phyloP scores from a whole-genome alignment of 1,140 invertebrate species.

The Homalodisca vitripennis region DNA sequence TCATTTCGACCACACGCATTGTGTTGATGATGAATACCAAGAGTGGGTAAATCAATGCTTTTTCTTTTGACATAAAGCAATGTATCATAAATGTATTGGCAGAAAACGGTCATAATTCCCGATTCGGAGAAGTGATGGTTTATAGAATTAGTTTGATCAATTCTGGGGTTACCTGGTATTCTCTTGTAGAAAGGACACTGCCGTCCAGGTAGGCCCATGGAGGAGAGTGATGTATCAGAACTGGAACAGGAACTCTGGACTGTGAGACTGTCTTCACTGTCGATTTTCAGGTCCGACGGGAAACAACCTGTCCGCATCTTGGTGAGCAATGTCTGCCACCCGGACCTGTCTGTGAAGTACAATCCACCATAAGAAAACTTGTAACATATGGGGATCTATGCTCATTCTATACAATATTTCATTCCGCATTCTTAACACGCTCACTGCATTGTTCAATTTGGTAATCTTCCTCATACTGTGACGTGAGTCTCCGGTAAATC shows the following conservation, averaged over 20 bases:
- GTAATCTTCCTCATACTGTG: too few species aligned
- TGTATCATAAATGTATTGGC: not conserved
- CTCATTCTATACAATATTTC: too few species aligned
- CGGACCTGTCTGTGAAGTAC: too few species aligned
- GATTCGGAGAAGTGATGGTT: not conserved
- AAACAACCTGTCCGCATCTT: conserved; percentile 1
- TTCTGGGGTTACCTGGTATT: conserved; percentile 33
- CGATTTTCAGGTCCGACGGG: conserved; percentile 24
- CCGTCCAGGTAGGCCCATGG: not conserved
- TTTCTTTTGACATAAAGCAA: not conserved
- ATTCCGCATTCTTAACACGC: too few species aligned
- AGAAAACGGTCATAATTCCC: too few species aligned
- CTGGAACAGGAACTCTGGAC: conserved; percentile 13
- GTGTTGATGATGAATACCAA: not conserved
- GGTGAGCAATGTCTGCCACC: conserved; percentile 3
- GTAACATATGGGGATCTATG: too few species aligned
- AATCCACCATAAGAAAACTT: too few species aligned
- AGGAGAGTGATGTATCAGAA: conserved; percentile 4
- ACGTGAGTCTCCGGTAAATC: too few species aligned
- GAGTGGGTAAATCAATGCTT: too few species aligned
- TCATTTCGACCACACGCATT: too few species aligned
- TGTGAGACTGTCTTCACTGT: conserved; percentile 19
- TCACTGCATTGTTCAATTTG: too few species aligned
- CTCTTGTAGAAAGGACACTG: conserved; percentile 35
- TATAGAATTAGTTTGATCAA: not conserved